These are phyloP conservation scores for Dendrophyllia cribrosa DNA, from an alignment of 64 coral and sea anemone genomes.

Conservation along the genomic window DNA sequence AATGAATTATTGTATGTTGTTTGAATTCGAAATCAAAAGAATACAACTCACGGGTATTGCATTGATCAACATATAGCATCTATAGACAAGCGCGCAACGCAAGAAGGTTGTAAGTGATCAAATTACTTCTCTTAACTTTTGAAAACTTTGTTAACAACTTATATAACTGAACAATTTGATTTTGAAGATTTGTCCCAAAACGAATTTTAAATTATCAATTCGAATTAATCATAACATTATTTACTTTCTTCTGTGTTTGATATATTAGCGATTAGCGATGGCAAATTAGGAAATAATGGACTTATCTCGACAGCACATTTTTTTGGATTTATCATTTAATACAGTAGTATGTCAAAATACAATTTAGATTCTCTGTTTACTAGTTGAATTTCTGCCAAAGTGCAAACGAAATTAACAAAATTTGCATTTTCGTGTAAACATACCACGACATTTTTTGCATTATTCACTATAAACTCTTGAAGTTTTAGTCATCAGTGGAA, in stretches of 20 bases:
- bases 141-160: neutral
- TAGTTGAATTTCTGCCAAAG: neutral
- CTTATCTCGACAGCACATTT: neutral
- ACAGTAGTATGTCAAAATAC: neutral
- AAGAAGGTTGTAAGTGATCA: neutral
- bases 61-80: neutral
- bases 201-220: too few relatives aligned
- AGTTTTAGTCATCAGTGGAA: too few relatives aligned
- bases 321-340: neutral
- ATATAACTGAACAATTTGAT: too few relatives aligned
- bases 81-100: neutral
- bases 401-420: constrained; percentile 35
- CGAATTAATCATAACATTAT: too few relatives aligned
- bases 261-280: neutral
- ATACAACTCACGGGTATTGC: too few relatives aligned
- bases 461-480: too few relatives aligned
- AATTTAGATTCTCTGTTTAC: neutral
- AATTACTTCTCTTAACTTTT: neutral
- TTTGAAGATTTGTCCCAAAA: too few relatives aligned
- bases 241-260: too few relatives aligned
- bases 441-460: neutral
- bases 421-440: constrained; percentile 27
- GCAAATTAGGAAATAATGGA: neutral
- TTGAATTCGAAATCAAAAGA: too few relatives aligned
- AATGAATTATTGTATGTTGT: too few relatives aligned